These are phyloP conservation scores for Cosmia trapezina DNA, from an alignment of 2,888 invertebrate species.

Conservation along the genomic window DNA sequence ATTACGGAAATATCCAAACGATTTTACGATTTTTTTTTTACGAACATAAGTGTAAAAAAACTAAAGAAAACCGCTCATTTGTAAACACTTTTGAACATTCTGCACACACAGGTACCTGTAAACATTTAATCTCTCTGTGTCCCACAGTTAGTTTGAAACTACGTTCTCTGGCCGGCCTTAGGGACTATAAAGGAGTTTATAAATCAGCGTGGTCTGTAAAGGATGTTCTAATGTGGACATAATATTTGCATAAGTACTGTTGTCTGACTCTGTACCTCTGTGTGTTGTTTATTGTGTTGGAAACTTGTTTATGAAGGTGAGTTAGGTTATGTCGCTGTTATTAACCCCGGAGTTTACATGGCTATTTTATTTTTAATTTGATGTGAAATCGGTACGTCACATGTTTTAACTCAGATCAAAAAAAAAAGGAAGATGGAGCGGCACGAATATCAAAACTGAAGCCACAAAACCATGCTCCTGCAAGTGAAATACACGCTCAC, in stretches of 20 bases:
- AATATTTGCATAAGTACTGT: slow-evolving; percentile 55
- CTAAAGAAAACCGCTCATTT: background rate
- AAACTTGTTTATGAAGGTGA: slow-evolving; percentile 31
- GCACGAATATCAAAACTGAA: too few relatives aligned
- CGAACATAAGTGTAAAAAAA: background rate
- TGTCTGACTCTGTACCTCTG: slow-evolving; percentile 6
- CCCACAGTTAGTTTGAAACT: slow-evolving; percentile 33
- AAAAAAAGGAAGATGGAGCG: too few relatives aligned
- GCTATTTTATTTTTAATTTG: slow-evolving; percentile 3
- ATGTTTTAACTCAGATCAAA: too few relatives aligned
- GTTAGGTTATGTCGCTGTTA: background rate
- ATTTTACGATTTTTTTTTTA: too few relatives aligned
- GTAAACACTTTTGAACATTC: slow-evolving; percentile 1
- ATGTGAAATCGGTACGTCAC: background rate
- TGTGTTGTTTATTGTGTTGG: slow-evolving; percentile 28
- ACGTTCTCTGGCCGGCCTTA: slow-evolving; percentile 14
- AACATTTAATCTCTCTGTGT: slow-evolving; percentile 5
- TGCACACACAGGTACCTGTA: background rate
- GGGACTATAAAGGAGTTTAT: slow-evolving; percentile 48
- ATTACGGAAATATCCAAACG: too few relatives aligned
- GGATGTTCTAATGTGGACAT: slow-evolving; percentile 59
- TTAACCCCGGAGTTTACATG: background rate
- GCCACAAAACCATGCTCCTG: too few relatives aligned
- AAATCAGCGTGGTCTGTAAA: slow-evolving; percentile 51
- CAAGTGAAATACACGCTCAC: too few relatives aligned